Conservation (phyloP, 2,113 vertebrate genomes). For the Grammomys dolichurus region DNA sequence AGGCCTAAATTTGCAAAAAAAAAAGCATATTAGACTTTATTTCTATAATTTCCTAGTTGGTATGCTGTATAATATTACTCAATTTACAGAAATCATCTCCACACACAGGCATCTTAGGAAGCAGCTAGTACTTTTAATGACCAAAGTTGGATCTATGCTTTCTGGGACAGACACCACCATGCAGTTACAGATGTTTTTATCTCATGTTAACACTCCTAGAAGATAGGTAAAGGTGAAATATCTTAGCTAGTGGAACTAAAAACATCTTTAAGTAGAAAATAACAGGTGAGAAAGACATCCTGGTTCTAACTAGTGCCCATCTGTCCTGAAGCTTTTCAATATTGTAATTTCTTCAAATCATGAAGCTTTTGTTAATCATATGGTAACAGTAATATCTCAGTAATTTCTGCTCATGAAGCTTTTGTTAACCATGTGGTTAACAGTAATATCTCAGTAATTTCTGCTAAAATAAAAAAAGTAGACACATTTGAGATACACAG, state of each 20-base stretch:
- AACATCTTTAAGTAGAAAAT: not conserved
- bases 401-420: not conserved
- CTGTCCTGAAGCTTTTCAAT: not conserved
- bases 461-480: constrained; percentile 27
- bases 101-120: not conserved
- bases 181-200: not conserved
- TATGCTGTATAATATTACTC: not conserved
- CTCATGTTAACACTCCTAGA: not conserved
- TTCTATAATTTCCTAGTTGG: constrained; percentile 17
- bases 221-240: not conserved
- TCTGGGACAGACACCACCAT: not conserved
- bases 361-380: not conserved
- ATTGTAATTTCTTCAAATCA: constrained; percentile 25
- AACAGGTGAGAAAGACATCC: not conserved
- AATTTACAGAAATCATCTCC: constrained; percentile 24
- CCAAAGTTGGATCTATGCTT: not conserved
- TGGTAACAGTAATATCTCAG: not conserved
- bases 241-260: not conserved
- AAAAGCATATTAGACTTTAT: constrained; percentile 20
- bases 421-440: not conserved
- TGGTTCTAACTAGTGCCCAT: not conserved
- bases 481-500: not conserved
- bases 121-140: not conserved
- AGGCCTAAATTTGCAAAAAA: constrained; percentile 46
- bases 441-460: not conserved